phyloP scores from a whole-genome alignment of 2,888 invertebrate species.

The Invenusta paracnida region DNA sequence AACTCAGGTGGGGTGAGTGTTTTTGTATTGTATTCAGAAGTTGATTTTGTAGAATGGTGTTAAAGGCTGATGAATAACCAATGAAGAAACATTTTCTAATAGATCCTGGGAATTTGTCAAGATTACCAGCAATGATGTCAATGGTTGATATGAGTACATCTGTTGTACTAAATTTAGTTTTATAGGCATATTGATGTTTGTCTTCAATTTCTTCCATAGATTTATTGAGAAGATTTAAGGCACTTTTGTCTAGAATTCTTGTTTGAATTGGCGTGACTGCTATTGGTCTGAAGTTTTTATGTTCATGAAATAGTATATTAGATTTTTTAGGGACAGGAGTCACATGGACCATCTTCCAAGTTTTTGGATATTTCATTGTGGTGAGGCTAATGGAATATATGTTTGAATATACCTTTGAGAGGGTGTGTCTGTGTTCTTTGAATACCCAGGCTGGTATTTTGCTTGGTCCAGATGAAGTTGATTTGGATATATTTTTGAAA shows the following conservation, averaged over 20 bases:
- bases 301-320: neutral
- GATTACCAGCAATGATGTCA: neutral
- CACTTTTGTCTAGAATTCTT: neutral
- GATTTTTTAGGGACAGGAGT: neutral
- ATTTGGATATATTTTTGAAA: neutral
- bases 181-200: neutral
- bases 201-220: neutral
- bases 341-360: neutral
- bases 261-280: neutral
- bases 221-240: too few species aligned
- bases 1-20: neutral
- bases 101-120: neutral
- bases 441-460: neutral
- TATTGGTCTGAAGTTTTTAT: neutral
- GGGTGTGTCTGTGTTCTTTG: neutral
- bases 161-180: neutral
- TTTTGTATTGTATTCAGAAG: neutral
- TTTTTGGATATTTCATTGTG: neutral
- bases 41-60: neutral
- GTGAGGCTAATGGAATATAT: neutral
- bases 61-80: neutral
- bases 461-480: neutral
- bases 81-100: neutral
- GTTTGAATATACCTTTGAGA: neutral
- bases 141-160: neutral